Evolutionary conservation across 2,888 invertebrate genomes (phyloP).

Genomic region (Acronicta aceris): DNA sequence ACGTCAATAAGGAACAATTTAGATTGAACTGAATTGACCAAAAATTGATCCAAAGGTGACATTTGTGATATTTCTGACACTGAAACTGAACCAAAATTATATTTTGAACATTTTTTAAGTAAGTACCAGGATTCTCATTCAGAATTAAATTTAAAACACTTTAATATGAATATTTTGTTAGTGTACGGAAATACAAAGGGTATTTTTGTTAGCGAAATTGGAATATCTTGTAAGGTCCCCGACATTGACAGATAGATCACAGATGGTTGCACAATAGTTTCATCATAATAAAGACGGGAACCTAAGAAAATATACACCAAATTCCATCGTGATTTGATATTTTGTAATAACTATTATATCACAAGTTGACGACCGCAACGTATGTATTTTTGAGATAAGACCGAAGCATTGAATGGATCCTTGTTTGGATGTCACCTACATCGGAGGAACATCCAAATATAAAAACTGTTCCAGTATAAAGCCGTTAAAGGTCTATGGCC

Average conservation of each 20-base stretch:
- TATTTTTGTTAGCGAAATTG: slow-evolving; percentile 48
- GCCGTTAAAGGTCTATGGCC: neutral
- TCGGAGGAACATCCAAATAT: neutral
- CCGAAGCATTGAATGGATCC: neutral
- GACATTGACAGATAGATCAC: slow-evolving; percentile 80
- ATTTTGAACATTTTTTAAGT: no score
- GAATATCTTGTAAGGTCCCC: slow-evolving; percentile 37
- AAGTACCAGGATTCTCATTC: neutral
- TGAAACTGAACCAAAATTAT: no score
- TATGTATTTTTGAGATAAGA: slow-evolving; percentile 36
- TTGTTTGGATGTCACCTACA: neutral
- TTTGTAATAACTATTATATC: slow-evolving; percentile 24
- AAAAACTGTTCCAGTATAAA: neutral
- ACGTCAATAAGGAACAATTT: no score
- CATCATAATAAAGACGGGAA: slow-evolving; percentile 69
- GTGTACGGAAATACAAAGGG: slow-evolving; percentile 24
- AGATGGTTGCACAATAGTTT: slow-evolving; percentile 81
- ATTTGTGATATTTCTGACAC: no score
- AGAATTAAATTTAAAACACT: slow-evolving; percentile 27
- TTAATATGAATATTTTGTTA: slow-evolving; percentile 9
- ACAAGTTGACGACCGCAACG: slow-evolving; percentile 8
- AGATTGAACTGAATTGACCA: no score
- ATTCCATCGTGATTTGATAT: slow-evolving; percentile 35
- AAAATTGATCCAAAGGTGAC: no score
- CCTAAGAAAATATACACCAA: slow-evolving; percentile 75